Evolutionary conservation across 2,888 invertebrate genomes (phyloP).

Genomic region (Drosophila neoperkinsi): DNA sequence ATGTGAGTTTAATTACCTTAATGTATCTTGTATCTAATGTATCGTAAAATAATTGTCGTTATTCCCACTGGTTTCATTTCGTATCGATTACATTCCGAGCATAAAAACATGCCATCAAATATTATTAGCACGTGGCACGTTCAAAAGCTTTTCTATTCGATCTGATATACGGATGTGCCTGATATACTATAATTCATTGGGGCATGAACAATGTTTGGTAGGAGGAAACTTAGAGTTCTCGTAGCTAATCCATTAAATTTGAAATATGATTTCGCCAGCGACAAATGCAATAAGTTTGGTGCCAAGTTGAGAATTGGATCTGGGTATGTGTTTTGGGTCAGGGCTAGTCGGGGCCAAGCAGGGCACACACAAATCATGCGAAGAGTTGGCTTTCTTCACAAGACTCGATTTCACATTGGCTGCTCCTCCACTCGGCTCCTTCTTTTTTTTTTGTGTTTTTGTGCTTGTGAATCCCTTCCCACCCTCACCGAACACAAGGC

Average conservation of each 20-base stretch:
- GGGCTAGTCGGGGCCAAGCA: conserved; percentile 4
- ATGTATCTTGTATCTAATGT: not conserved
- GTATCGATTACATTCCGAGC: conserved; percentile 9
- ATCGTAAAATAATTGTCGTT: conserved; percentile 1
- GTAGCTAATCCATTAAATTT: conserved; percentile 69
- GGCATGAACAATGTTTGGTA: conserved; percentile 32
- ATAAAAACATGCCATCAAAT: conserved; percentile 20
- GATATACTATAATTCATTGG: conserved; percentile 51
- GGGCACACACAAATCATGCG: conserved; percentile 32
- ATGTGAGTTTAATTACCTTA: not conserved
- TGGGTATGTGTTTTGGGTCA: not conserved
- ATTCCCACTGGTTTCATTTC: not conserved
- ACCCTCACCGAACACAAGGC: not conserved
- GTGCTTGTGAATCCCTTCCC: not conserved
- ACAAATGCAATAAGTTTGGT: conserved; percentile 47
- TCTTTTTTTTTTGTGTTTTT: not conserved
- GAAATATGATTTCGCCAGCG: conserved; percentile 57
- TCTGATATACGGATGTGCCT: conserved; percentile 21
- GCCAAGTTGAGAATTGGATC: conserved; percentile 25
- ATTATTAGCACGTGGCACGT: conserved; percentile 15
- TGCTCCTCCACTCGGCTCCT: not conserved
- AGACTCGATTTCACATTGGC: conserved; percentile 45
- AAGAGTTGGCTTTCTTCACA: conserved; percentile 24
- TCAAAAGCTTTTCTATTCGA: conserved; percentile 21
- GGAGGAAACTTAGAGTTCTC: conserved; percentile 27